Percentiles rank a stretch among this genome's conserved stretches.
Conservation (phyloP, 92 coral and sea anemone genomes). For the Epizoanthus stellaris region DNA sequence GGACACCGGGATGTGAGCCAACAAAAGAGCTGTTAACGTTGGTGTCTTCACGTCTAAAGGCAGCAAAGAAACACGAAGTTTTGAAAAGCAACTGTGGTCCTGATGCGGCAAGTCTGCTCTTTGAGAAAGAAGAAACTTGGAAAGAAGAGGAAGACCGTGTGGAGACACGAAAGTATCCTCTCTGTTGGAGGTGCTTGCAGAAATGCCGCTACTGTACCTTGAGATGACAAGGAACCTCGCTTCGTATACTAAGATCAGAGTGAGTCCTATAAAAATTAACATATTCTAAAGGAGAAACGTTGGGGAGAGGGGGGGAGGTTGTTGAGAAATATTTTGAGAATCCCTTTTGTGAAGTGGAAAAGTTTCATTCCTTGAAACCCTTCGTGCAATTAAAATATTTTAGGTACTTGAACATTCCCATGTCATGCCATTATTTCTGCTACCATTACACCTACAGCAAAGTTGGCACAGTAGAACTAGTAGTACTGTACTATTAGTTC, state of each 20-base stretch:
- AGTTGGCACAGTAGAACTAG: no score
- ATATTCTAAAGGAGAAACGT: no score
- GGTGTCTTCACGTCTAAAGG: slow-evolving; percentile 39
- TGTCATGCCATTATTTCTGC: no score
- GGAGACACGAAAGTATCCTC: slow-evolving; percentile 20
- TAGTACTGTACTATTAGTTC: no score
- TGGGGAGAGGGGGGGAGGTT: no score
- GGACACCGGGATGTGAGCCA: slow-evolving; percentile 38
- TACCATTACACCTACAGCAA: no score
- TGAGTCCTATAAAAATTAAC: neutral
- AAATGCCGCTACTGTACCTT: slow-evolving; percentile 29
- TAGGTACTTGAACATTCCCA: no score
- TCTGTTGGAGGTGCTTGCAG: slow-evolving; percentile 39
- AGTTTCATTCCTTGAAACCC: no score
- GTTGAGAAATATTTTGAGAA: no score
- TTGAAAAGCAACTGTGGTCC: slow-evolving; percentile 11
- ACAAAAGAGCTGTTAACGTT: slow-evolving; percentile 26
- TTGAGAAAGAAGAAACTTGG: slow-evolving; percentile 1
- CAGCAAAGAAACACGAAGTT: neutral
- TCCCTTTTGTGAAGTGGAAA: no score
- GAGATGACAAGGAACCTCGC: slow-evolving; percentile 16
- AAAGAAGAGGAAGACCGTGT: slow-evolving; percentile 29
- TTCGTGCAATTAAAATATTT: no score
- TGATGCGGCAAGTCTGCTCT: slow-evolving; percentile 1
- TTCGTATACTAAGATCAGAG: slow-evolving; percentile 42